Percentiles rank a stretch among this genome's conserved stretches.
Evolutionary conservation across 2,797 vertebrate genomes (phyloP).

Genomic region (Channa striata): DNA sequence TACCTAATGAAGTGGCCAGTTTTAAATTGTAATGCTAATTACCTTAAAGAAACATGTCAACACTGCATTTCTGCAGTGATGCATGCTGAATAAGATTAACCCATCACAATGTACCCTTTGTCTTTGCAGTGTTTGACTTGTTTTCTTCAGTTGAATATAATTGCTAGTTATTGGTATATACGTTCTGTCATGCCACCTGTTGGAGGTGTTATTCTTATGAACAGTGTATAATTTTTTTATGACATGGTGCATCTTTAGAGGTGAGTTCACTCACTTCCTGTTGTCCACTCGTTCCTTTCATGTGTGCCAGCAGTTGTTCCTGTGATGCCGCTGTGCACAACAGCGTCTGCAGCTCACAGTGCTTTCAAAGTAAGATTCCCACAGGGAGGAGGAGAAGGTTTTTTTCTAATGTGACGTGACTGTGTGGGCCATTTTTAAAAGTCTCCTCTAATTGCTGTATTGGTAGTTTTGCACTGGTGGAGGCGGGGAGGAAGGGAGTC

Average conservation of each 20-base stretch:
- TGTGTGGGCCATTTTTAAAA: conserved; percentile 36
- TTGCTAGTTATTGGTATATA: too few relatives aligned
- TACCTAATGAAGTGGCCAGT: too few relatives aligned
- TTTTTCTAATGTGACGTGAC: conserved; percentile 31
- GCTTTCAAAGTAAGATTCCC: neutral
- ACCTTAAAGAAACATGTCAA: too few relatives aligned
- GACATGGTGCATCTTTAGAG: conserved; percentile 1
- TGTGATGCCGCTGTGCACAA: conserved; percentile 44
- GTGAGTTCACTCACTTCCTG: conserved; percentile 21
- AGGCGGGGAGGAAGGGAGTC: conserved; percentile 7
- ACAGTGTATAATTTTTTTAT: conserved; percentile 37
- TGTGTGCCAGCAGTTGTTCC: conserved; percentile 48
- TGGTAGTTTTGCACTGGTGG: conserved; percentile 18
- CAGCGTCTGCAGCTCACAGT: conserved; percentile 5
- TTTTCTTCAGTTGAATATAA: too few relatives aligned
- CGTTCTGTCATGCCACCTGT: conserved; percentile 48
- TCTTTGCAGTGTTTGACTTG: neutral
- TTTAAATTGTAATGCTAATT: too few relatives aligned
- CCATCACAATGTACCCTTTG: neutral
- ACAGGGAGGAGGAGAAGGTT: neutral
- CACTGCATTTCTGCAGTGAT: neutral
- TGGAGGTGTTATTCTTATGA: conserved; percentile 2
- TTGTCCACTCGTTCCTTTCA: conserved; percentile 49
- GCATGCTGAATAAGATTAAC: neutral
- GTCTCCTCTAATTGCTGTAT: conserved; percentile 47